These are phyloP conservation scores for Drosophila setifemur DNA, from an alignment of 1,140 invertebrate species.

Conservation along the genomic window DNA sequence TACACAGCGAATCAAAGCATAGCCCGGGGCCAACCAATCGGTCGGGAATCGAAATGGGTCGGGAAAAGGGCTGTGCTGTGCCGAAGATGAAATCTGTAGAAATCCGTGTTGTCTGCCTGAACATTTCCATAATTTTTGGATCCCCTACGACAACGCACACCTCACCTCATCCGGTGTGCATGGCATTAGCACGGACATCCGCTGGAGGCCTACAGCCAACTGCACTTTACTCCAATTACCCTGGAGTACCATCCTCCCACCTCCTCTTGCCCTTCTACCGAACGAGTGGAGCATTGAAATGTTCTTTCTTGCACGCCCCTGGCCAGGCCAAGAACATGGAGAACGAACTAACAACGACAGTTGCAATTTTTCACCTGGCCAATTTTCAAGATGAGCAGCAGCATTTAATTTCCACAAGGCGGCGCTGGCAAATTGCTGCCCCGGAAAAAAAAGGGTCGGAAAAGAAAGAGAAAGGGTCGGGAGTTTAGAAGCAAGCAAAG, in stretches of 20 bases:
- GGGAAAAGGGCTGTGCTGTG: neutral
- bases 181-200: neutral
- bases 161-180: neutral
- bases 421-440: slow-evolving; percentile 44
- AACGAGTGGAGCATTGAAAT: neutral
- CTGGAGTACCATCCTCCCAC: neutral
- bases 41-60: slow-evolving; percentile 7
- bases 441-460: slow-evolving; percentile 12
- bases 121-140: slow-evolving; percentile 18
- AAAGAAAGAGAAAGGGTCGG: neutral
- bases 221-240: slow-evolving; percentile 56
- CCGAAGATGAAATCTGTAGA: slow-evolving; percentile 25
- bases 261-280: neutral
- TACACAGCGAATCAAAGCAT: slow-evolving; percentile 60
- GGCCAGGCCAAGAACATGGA: slow-evolving; percentile 23
- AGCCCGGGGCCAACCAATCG: slow-evolving; percentile 31
- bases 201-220: slow-evolving; percentile 52
- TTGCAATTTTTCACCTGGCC: slow-evolving; percentile 82
- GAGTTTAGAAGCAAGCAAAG: slow-evolving; percentile 14
- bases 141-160: neutral
- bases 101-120: neutral
- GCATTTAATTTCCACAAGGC: slow-evolving; percentile 20
- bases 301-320: slow-evolving; percentile 8
- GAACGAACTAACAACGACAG: slow-evolving; percentile 65
- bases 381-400: slow-evolving; percentile 78